Percentiles rank a stretch among this genome's conserved stretches.
These are phyloP conservation scores for cat (Felis catus) DNA, from an alignment of 2,113 vertebrate species.

Conservation along the genomic window F.catus_Fca126_mat1.0 CM031419.1:29798001-29798500, in stretches of 20 bases:
- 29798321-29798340: conserved; percentile 72
- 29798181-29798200: background rate
- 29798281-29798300: conserved; percentile 15
- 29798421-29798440: conserved; percentile 64
- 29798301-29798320: conserved; percentile 37
- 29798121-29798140: background rate
- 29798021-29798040: background rate
- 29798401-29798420: conserved; percentile 78
- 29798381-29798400: conserved; percentile 72
- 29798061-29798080: too few relatives aligned
- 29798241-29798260: conserved; percentile 47
- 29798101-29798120: background rate
- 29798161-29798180: background rate
- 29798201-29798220: background rate
- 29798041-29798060: background rate
- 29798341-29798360: conserved; percentile 72
- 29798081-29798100: background rate
- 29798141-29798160: background rate
- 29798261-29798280: conserved; percentile 42
- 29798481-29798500: conserved; percentile 63
- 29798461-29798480: conserved; percentile 78
- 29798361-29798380: conserved; percentile 75
- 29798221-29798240: conserved; percentile 5
- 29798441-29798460: conserved; percentile 78
- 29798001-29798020: background rate